A percentile compares a stretch with the other conserved stretches of the same genome.
Conservation (phyloP, 1,140 invertebrate species). For the Drosophila bocqueti region DNA sequence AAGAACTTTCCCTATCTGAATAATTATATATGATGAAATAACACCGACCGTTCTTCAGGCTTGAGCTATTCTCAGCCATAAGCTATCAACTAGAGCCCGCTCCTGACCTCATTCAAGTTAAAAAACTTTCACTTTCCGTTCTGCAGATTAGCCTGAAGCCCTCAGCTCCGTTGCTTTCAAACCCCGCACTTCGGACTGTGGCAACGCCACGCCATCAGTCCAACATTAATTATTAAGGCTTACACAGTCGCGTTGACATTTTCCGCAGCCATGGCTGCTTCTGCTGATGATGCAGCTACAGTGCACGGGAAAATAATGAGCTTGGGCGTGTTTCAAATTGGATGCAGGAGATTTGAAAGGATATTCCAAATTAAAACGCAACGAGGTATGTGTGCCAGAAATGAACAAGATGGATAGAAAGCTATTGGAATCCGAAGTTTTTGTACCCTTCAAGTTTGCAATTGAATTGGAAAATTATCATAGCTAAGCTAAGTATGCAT, state of each 20-base stretch:
- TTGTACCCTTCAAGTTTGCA: neutral
- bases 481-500: neutral
- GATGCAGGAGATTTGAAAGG: conserved; percentile 5
- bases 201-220: conserved; percentile 52
- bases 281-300: conserved; percentile 22
- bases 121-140: conserved; percentile 34
- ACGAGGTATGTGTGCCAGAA: neutral
- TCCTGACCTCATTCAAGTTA: conserved; percentile 34
- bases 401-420: neutral
- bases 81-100: conserved; percentile 12
- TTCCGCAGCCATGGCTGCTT: conserved; percentile 35
- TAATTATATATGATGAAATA: conserved; percentile 35
- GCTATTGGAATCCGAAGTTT: neutral
- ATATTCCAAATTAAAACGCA: conserved; percentile 1
- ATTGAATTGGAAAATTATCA: neutral
- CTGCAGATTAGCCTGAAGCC: conserved; percentile 50
- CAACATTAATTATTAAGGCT: conserved; percentile 67
- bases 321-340: neutral
- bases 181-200: conserved; percentile 26
- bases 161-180: conserved; percentile 8
- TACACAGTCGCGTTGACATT: conserved; percentile 61
- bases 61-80: conserved; percentile 26
- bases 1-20: conserved; percentile 27
- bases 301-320: conserved; percentile 7
- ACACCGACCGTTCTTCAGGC: neutral